A percentile compares a stretch with the other conserved stretches of the same genome.
These are phyloP conservation scores for Cheilosia pagana DNA, from an alignment of 2,888 invertebrate genomes.

Conservation along the genomic window DNA sequence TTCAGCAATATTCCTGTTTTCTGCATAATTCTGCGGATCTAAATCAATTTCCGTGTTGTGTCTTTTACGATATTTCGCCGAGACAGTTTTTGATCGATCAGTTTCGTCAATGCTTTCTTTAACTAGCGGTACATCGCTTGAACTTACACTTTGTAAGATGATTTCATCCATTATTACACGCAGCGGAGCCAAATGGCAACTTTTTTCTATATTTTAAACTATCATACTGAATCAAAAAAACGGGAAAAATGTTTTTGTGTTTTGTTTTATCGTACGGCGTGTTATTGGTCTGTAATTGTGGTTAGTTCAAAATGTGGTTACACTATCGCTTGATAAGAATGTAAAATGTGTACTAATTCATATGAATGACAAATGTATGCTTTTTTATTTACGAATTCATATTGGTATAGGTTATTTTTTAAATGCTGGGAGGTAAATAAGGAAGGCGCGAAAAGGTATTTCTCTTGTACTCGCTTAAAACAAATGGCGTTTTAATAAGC, in stretches of 20 bases:
- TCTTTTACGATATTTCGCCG: neutral
- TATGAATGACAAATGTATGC: neutral
- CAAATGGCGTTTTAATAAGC: no score
- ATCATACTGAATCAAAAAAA: conserved; percentile 14
- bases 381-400: neutral
- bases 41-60: conserved; percentile 5
- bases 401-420: no score
- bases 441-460: no score
- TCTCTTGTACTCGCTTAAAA: no score
- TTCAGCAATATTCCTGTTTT: conserved; percentile 81
- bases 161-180: conserved; percentile 20
- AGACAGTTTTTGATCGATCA: conserved; percentile 1
- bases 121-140: neutral
- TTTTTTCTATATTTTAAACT: neutral
- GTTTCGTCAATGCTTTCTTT: neutral
- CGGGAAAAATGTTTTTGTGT: no score
- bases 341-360: no score
- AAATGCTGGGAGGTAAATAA: no score
- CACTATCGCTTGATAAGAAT: no score
- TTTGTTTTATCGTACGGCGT: no score
- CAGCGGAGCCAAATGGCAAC: neutral
- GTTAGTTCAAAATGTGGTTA: no score
- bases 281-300: no score
- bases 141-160: neutral
- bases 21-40: conserved; percentile 77